Evolutionary conservation across 2,797 vertebrate genomes (phyloP).

Genomic region (Siniperca undulata): DNA sequence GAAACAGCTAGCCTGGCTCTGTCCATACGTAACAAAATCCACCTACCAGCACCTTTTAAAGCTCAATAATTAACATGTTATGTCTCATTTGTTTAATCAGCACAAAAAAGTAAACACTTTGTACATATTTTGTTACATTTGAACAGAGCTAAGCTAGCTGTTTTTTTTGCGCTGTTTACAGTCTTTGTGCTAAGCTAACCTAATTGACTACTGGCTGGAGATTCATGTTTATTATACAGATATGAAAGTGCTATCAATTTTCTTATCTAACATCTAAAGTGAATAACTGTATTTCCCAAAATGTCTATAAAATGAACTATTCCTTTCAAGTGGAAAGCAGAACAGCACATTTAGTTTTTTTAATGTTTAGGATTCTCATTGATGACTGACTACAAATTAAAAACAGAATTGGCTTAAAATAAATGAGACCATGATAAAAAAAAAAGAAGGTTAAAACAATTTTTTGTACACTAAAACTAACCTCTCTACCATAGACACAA

Average conservation of each 20-base stretch:
- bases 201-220: not conserved
- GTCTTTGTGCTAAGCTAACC: not conserved
- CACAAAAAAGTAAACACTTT: not conserved
- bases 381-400: not conserved
- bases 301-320: not conserved
- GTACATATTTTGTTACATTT: not conserved
- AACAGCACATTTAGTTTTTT: not conserved
- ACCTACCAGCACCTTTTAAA: not conserved
- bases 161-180: not conserved
- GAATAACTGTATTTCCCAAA: conserved; percentile 2
- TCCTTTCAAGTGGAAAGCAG: not conserved
- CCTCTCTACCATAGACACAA: not conserved
- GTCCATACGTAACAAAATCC: not conserved
- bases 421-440: not conserved
- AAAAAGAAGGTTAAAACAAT: not conserved
- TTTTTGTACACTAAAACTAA: not conserved
- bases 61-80: not conserved
- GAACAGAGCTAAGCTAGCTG: not conserved
- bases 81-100: not conserved
- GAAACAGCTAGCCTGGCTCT: not conserved
- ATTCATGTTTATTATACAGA: conserved; percentile 4
- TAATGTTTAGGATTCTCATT: not conserved
- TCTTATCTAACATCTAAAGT: not conserved
- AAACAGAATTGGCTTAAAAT: not conserved
- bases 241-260: not conserved